A percentile compares a stretch with the other conserved stretches of the same genome.
Conservation (phyloP, 2,113 vertebrate species). For the Myrmophylax atrothorax region DNA sequence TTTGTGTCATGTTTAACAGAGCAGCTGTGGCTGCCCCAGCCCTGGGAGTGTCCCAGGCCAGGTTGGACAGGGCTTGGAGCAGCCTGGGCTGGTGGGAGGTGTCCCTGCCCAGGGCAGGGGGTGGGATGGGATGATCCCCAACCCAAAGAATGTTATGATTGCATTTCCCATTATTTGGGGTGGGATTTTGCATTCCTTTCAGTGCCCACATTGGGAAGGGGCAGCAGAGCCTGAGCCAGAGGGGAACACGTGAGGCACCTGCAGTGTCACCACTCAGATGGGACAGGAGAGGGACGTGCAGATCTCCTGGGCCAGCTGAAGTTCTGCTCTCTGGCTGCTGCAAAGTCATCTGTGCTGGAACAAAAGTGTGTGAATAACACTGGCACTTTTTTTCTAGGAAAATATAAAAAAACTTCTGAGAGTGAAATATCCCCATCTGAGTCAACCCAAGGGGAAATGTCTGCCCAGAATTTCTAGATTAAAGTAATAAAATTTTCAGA, state of each 20-base stretch:
- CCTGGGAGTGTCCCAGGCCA: neutral
- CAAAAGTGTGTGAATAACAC: neutral
- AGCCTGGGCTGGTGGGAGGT: accelerated
- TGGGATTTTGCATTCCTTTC: neutral
- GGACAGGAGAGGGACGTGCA: neutral
- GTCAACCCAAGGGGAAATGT: constrained; percentile 22
- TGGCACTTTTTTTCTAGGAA: neutral
- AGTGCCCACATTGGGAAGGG: neutral
- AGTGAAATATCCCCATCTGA: neutral
- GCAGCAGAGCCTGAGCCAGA: neutral
- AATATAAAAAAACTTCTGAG: neutral
- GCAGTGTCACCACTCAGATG: neutral
- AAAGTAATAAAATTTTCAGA: constrained; percentile 37
- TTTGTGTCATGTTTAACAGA: accelerated
- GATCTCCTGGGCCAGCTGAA: neutral
- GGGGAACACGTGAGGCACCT: accelerated
- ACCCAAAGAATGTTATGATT: neutral
- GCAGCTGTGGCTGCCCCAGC: neutral
- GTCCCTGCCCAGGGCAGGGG: neutral
- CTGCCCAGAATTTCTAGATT: constrained; percentile 36
- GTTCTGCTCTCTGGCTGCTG: neutral
- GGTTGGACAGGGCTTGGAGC: neutral
- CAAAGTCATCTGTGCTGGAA: neutral
- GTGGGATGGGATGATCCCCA: neutral
- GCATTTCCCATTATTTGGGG: neutral